These are phyloP conservation scores for Osmoderma eremita DNA, from an alignment of 2,888 invertebrate species.

Conservation along the genomic window DNA sequence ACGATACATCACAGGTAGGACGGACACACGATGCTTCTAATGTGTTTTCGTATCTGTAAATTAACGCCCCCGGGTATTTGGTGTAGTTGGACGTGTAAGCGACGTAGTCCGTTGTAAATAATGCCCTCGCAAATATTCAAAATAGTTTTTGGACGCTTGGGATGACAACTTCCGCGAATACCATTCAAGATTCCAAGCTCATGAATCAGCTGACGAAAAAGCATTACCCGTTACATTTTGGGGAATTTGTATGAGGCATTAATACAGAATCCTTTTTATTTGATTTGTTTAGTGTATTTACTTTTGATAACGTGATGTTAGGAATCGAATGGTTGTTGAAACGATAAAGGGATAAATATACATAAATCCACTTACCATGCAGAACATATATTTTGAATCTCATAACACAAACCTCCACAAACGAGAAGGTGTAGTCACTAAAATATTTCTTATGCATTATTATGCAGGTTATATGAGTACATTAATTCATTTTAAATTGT, in stretches of 20 bases:
- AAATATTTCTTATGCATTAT: not conserved
- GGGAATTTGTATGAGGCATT: not conserved
- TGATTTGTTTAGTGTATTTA: not conserved
- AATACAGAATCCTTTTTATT: not conserved
- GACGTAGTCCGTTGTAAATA: not conserved
- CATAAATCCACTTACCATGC: not conserved
- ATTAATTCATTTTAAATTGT: no score
- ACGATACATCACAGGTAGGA: slow-evolving; percentile 75
- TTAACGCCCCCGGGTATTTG: slow-evolving; percentile 25
- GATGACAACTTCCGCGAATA: slow-evolving; percentile 28
- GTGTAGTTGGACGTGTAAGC: not conserved
- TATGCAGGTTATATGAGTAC: not conserved
- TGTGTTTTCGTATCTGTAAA: slow-evolving; percentile 11
- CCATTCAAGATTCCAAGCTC: slow-evolving; percentile 29
- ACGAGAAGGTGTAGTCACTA: not conserved
- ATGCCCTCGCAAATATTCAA: not conserved
- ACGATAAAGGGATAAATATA: not conserved
- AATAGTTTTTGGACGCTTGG: not conserved
- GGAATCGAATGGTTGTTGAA: not conserved
- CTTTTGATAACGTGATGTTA: not conserved
- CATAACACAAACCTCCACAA: not conserved
- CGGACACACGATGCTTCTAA: not conserved
- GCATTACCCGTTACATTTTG: not conserved
- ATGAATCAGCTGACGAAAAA: slow-evolving; percentile 43
- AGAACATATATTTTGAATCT: not conserved